Evolutionary conservation across 2,113 vertebrate genomes (phyloP).

Genomic region (Globicephala melas): DNA sequence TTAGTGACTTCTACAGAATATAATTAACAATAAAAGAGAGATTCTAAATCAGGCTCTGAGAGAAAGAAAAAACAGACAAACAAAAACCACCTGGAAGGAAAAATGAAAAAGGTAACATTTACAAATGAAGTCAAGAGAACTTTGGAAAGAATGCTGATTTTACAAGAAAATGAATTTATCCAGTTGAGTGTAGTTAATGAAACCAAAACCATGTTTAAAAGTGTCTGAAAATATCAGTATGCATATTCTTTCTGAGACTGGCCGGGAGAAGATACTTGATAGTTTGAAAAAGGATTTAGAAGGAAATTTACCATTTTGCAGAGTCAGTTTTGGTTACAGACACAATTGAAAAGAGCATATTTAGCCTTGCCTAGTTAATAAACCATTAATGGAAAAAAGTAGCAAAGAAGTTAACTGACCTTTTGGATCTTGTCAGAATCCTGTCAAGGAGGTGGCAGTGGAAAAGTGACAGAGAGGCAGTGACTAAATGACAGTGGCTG

Average conservation of each 20-base stretch:
- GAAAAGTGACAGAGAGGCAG: background rate
- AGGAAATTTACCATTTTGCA: background rate
- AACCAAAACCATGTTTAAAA: background rate
- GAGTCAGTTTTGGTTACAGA: background rate
- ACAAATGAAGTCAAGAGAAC: background rate
- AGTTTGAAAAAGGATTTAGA: background rate
- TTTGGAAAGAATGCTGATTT: background rate
- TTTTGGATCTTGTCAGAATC: constrained; percentile 29
- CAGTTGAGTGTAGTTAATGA: background rate
- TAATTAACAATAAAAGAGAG: background rate
- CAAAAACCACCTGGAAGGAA: background rate
- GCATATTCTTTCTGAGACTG: background rate
- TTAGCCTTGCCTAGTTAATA: constrained; percentile 32
- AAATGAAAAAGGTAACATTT: background rate
- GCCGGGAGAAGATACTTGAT: background rate
- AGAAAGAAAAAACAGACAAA: background rate
- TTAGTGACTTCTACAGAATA: background rate
- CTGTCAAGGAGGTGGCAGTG: background rate
- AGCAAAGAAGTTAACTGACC: background rate
- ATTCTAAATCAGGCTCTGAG: background rate
- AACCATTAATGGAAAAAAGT: background rate
- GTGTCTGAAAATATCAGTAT: background rate
- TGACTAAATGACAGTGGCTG: background rate
- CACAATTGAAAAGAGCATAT: constrained; percentile 29
- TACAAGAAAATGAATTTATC: background rate